Conservation (phyloP, 2,113 vertebrate species). For the Telmatochromis sp. region DNA sequence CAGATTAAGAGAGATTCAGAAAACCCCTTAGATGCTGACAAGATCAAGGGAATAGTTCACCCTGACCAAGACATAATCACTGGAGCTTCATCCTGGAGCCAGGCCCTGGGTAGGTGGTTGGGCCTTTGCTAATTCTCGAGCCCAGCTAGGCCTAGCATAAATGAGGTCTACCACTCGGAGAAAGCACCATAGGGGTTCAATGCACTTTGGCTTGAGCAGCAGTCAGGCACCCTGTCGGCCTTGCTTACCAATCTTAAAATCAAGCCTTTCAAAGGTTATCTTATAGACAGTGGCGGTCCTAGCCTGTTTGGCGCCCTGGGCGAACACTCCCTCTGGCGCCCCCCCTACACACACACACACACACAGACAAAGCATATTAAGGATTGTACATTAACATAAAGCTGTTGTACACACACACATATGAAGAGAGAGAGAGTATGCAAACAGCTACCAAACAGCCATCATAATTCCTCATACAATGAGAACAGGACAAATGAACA, state of each 20-base stretch:
- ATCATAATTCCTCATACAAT: too few relatives aligned
- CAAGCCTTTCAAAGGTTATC: rapidly evolving
- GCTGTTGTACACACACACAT: too few relatives aligned
- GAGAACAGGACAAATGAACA: too few relatives aligned
- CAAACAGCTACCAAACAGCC: too few relatives aligned
- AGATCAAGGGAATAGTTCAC: background rate
- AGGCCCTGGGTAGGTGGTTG: background rate
- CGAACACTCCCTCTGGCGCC: too few relatives aligned
- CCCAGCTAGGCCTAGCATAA: background rate
- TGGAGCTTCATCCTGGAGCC: background rate
- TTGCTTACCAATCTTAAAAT: background rate
- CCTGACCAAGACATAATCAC: background rate
- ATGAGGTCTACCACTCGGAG: background rate
- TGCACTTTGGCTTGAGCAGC: background rate
- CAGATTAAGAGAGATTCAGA: background rate
- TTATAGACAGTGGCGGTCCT: too few relatives aligned
- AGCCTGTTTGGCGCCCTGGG: too few relatives aligned
- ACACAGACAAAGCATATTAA: too few relatives aligned
- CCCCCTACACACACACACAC: too few relatives aligned
- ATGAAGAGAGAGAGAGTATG: too few relatives aligned
- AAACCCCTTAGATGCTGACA: background rate
- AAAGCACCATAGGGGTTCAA: background rate
- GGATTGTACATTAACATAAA: too few relatives aligned
- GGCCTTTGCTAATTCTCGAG: background rate
- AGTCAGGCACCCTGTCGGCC: background rate